Evolutionary conservation across 2,113 vertebrate species (phyloP).

Genomic region (Sarotherodon lohbergeri): DNA sequence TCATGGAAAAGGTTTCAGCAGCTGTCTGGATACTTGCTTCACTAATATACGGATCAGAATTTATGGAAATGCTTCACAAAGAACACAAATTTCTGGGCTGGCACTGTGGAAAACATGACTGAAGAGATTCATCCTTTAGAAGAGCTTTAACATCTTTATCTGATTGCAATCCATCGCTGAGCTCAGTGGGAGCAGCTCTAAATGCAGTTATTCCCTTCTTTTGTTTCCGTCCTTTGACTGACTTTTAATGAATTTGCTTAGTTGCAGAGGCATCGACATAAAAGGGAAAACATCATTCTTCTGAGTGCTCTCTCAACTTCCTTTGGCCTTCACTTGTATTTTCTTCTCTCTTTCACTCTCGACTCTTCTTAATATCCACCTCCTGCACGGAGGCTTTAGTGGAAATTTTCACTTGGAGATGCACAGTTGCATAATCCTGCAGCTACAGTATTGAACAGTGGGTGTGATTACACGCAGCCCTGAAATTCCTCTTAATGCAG

Average conservation of each 20-base stretch:
- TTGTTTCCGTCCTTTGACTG: background rate
- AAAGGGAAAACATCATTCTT: background rate
- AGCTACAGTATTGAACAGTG: background rate
- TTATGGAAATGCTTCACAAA: background rate
- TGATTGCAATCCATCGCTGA: background rate
- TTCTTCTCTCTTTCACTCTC: background rate
- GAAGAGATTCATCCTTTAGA: background rate
- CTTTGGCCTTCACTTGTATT: background rate
- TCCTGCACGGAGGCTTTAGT: background rate
- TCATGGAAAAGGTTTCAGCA: background rate
- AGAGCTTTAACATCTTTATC: background rate
- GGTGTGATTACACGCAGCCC: background rate
- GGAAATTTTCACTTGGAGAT: background rate
- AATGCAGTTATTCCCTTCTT: background rate
- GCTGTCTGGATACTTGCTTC: background rate
- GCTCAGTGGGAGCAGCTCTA: background rate
- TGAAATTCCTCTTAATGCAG: background rate
- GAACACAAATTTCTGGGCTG: background rate
- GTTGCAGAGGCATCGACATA: background rate
- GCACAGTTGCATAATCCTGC: conserved; percentile 34
- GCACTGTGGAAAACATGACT: background rate
- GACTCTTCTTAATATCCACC: background rate
- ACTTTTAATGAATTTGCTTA: background rate
- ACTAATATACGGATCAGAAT: background rate
- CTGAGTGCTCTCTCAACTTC: background rate